phyloP scores from a whole-genome alignment of 1,140 invertebrate species.

The Muscidifurax raptorellus region DNA sequence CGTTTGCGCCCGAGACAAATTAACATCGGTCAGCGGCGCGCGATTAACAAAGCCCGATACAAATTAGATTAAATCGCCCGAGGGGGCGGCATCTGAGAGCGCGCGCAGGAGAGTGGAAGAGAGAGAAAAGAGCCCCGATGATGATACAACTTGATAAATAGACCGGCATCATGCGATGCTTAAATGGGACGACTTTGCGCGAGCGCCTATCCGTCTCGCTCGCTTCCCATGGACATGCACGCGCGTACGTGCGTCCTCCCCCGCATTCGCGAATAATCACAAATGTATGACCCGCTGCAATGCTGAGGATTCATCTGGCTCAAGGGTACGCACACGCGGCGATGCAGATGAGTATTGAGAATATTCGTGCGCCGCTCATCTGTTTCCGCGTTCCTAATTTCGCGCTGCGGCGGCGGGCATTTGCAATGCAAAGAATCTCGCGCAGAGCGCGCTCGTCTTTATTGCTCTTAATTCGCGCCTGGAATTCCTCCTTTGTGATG shows the following conservation, averaged over 20 bases:
- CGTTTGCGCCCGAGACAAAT: conserved; percentile 63
- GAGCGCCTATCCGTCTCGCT: neutral
- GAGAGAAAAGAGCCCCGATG: conserved; percentile 64
- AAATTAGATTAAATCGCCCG: conserved; percentile 73
- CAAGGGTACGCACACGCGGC: neutral
- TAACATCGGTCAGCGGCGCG: conserved; percentile 61
- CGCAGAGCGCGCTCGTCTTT: neutral
- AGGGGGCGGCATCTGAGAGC: conserved; percentile 57
- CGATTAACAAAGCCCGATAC: conserved; percentile 72
- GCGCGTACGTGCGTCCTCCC: neutral
- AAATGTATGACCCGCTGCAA: neutral
- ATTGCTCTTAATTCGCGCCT: conserved; percentile 47
- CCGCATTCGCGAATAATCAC: neutral
- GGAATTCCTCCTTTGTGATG: conserved; percentile 22
- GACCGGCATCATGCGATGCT: conserved; percentile 73
- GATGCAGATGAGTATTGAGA: too few relatives aligned
- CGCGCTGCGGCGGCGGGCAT: neutral
- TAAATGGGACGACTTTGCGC: conserved; percentile 59
- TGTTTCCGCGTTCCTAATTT: conserved; percentile 39
- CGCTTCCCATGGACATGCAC: neutral
- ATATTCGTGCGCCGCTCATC: neutral
- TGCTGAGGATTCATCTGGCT: neutral
- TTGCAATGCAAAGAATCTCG: conserved; percentile 37
- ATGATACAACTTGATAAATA: conserved; percentile 75
- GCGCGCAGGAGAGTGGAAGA: neutral